phyloP scores from a whole-genome alignment of 2,797 vertebrate species.

The Epinephelus coioides region DNA sequence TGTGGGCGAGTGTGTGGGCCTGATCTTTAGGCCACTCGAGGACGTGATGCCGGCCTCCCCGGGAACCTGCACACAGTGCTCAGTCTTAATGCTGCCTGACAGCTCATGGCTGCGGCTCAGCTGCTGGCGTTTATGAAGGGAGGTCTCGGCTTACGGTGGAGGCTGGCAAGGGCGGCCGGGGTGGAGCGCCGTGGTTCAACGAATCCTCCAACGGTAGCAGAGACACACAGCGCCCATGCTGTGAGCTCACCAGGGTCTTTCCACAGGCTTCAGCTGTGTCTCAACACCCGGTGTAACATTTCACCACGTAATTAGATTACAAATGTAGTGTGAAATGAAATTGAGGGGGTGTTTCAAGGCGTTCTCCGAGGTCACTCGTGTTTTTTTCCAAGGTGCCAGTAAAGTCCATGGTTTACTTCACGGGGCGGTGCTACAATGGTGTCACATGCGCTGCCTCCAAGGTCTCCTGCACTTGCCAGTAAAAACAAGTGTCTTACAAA shows the following conservation, averaged over 20 bases:
- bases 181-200: conserved; percentile 48
- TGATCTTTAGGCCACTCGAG: conserved; percentile 50
- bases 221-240: conserved; percentile 31
- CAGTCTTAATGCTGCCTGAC: conserved; percentile 75
- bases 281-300: conserved; percentile 66
- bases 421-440: conserved; percentile 65
- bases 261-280: conserved; percentile 27
- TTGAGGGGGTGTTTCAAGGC: conserved; percentile 53
- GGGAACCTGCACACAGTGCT: conserved; percentile 47
- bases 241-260: conserved; percentile 48
- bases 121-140: conserved; percentile 59
- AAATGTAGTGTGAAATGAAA: conserved; percentile 83
- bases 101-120: conserved; percentile 76
- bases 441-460: conserved; percentile 75
- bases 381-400: conserved; percentile 57
- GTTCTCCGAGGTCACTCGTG: conserved; percentile 50
- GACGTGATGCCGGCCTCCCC: conserved; percentile 46
- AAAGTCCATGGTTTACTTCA: conserved; percentile 67
- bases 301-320: conserved; percentile 81
- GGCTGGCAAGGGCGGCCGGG: conserved; percentile 43
- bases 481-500: conserved; percentile 82
- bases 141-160: conserved; percentile 64
- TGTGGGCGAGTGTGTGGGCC: conserved; percentile 59
- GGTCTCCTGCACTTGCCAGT: conserved; percentile 74
- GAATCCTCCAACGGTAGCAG: conserved; percentile 71